Evolutionary conservation across 2,888 invertebrate genomes (phyloP).

Genomic region (Phalangium opilio): DNA sequence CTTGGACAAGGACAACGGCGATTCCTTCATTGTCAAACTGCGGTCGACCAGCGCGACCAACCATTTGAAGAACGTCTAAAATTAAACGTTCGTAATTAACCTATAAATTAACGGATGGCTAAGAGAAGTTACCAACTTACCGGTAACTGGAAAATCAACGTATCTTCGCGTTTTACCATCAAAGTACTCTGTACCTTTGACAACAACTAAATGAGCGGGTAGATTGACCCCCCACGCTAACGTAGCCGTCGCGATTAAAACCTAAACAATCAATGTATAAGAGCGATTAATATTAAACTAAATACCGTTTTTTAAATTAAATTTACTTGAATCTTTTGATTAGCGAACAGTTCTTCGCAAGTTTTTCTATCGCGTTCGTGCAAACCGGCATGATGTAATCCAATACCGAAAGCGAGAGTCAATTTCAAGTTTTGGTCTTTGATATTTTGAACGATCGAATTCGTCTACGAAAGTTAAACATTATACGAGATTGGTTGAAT

Average conservation of each 20-base stretch:
- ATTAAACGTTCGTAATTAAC: not conserved
- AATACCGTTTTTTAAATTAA: not conserved
- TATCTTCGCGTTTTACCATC: conserved; percentile 93
- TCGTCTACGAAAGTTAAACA: conserved; percentile 41
- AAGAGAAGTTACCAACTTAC: conserved; percentile 22
- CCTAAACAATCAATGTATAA: conserved; percentile 34
- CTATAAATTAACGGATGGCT: too few species aligned
- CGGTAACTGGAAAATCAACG: conserved; percentile 97
- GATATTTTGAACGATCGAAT: conserved; percentile 39
- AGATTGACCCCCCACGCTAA: conserved; percentile 99
- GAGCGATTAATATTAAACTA: too few species aligned
- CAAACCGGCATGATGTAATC: conserved; percentile 95
- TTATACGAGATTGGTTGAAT: conserved; percentile 6
- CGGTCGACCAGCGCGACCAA: conserved; percentile 95
- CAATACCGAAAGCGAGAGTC: conserved; percentile 90
- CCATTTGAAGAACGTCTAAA: conserved; percentile 94
- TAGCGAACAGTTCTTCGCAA: conserved; percentile 84
- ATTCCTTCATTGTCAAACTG: conserved; percentile 81
- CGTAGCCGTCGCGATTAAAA: conserved; percentile 90
- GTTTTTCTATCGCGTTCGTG: conserved; percentile 78
- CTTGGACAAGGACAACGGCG: conserved; percentile 58
- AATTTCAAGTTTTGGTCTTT: conserved; percentile 79
- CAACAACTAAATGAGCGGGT: conserved; percentile 93
- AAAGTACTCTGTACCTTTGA: conserved; percentile 97
- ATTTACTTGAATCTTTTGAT: conserved; percentile 77